Base-by-base conservation (phyloP, 2,113 vertebrate species). In the Galeopterus variegatus region DNA sequence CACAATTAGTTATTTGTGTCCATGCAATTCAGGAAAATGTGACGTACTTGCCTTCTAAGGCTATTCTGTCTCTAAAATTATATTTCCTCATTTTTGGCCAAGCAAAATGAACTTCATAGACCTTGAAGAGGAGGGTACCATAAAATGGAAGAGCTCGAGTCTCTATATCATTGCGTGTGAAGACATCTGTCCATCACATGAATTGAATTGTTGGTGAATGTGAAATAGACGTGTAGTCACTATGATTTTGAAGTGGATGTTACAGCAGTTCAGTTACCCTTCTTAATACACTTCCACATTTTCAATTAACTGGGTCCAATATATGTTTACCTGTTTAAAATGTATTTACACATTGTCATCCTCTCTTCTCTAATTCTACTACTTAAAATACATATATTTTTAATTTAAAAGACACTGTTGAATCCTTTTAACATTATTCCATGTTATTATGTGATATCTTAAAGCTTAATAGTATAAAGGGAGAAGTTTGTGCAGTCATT, bases 111-210 rank as follows among this genome's bases (percentile, higher is more conserved):
- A 11, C 28, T 90, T 94, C 31, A 48, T 52, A 18, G 19, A 67
- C 28, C 0, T 28, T 13, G 56, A 36, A 1, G 31, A 79, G 19
- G 11, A 19, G 36, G 3, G 50, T 45, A 6, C 0, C 10, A 6
- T 48, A 33, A 41, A 0, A 13, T 8, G 3, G 21, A 31, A 12
- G 13, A 76, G 24, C 7, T 10, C 60, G 75, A 9, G 41, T 70
- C 19, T 65, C n/a, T 52, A 18, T 82, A 69, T 70, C 10, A 23
- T 13, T 26, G 8, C 48, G 4, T 33, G 12, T 79, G 15, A 48
- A 0, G 31, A 0, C 26, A 48, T 28, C 56, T 56, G 23, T n/a
- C 52, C 24, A 67, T 62, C 24, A 69, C 14, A 36, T 31, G 36
- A 36, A 79, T 19, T 60, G 12, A 48, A 69, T 4, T 67, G 8